These are phyloP conservation scores for Tanytarsus gracilentus DNA, from an alignment of 2,888 invertebrate genomes.

Conservation along the genomic window DNA sequence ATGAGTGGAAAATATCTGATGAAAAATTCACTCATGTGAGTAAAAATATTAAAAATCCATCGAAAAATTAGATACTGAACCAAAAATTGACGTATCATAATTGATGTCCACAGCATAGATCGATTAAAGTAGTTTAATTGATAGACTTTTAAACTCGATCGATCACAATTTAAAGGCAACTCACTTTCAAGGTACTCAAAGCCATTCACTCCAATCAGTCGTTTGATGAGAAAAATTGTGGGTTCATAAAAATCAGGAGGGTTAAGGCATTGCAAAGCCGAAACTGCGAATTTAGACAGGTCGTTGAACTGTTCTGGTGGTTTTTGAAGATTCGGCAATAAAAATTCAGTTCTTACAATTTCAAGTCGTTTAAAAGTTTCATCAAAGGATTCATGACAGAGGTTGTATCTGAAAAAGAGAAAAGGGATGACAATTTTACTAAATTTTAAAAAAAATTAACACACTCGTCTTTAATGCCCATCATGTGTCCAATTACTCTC, in stretches of 20 bases:
- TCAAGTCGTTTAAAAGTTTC: constrained; percentile 6
- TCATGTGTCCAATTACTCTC: constrained; percentile 5
- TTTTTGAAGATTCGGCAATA: not conserved
- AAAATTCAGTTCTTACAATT: not conserved
- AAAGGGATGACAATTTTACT: not conserved
- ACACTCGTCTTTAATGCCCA: constrained; percentile 14
- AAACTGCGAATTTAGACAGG: not conserved
- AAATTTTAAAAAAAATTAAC: not conserved
- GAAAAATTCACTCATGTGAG: not conserved
- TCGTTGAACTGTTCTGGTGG: not conserved
- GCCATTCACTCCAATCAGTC: not conserved
- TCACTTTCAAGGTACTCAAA: constrained; percentile 3
- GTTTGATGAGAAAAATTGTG: constrained; percentile 3
- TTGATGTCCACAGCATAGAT: not conserved
- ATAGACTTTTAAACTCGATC: not conserved
- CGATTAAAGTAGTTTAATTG: not conserved
- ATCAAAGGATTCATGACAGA: constrained; percentile 2
- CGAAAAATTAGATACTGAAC: not conserved
- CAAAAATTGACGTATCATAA: constrained; percentile 1
- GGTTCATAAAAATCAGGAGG: constrained; percentile 14
- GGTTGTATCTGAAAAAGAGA: not conserved
- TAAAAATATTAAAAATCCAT: not conserved
- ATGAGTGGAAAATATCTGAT: constrained; percentile 8
- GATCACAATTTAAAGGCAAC: not conserved
- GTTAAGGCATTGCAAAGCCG: constrained; percentile 6